Percentiles rank a stretch among this genome's conserved stretches.
phyloP scores from a whole-genome alignment of 2,888 invertebrate species.

The Drosophila putrida region DNA sequence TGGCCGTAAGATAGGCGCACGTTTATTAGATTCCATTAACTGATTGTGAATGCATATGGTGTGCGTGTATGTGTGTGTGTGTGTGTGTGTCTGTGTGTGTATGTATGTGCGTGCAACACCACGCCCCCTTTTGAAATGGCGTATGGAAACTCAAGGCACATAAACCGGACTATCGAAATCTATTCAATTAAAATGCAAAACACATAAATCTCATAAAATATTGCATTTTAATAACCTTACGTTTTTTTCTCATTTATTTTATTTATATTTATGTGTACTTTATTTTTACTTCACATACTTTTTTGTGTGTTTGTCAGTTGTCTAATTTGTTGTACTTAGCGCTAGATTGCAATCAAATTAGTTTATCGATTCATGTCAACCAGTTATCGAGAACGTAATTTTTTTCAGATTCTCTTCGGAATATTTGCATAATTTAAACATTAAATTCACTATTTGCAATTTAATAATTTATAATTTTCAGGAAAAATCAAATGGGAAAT shows the following conservation, averaged over 20 bases:
- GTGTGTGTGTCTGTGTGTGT: conserved; percentile 21
- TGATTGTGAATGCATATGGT: conserved; percentile 67
- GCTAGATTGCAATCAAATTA: conserved; percentile 32
- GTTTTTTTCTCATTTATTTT: background rate
- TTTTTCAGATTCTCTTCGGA: background rate
- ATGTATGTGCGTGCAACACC: conserved; percentile 34
- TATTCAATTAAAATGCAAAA: conserved; percentile 71
- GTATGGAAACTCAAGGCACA: conserved; percentile 14
- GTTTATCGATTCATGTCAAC: conserved; percentile 4
- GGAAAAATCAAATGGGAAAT: conserved; percentile 57
- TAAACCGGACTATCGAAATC: conserved; percentile 63
- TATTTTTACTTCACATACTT: conserved; percentile 14
- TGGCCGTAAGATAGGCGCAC: conserved; percentile 73
- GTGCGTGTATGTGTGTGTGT: conserved; percentile 11
- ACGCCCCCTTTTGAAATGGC: conserved; percentile 53
- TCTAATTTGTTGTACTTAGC: conserved; percentile 43
- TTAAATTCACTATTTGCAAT: conserved; percentile 7
- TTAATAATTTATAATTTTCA: conserved; percentile 32
- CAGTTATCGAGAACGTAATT: background rate
- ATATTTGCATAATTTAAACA: conserved; percentile 5
- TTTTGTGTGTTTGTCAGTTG: conserved; percentile 21
- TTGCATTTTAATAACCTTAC: conserved; percentile 61
- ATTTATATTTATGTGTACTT: conserved; percentile 5
- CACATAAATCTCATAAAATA: conserved; percentile 68
- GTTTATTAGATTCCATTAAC: conserved; percentile 82